These are phyloP conservation scores for Drosophila nr. perissopoda DNA, from an alignment of 2,888 invertebrate genomes.

Conservation along the genomic window DNA sequence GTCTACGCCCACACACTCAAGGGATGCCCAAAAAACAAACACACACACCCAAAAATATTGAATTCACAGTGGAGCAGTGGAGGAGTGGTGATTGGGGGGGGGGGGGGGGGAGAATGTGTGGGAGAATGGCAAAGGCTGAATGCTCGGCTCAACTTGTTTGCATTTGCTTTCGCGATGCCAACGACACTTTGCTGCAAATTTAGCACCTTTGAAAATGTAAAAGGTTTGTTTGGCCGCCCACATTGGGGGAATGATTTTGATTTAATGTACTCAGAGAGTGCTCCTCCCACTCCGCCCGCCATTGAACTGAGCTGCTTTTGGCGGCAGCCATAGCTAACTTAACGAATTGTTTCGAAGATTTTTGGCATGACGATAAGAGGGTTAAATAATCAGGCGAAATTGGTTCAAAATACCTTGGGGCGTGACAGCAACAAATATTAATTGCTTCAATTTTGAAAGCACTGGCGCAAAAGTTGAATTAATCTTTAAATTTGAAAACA, in stretches of 20 bases:
- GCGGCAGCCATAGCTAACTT: conserved; percentile 12
- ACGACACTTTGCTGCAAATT: conserved; percentile 69
- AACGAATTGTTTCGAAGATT: conserved; percentile 41
- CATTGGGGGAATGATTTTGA: conserved; percentile 44
- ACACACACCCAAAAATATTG: neutral
- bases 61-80: neutral
- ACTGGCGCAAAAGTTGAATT: conserved; percentile 51
- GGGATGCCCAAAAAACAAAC: conserved; percentile 7
- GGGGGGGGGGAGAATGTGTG: conserved; percentile 4
- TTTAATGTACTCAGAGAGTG: conserved; percentile 50
- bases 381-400: conserved; percentile 49
- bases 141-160: conserved; percentile 62
- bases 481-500: conserved; percentile 40
- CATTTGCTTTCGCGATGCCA: conserved; percentile 70
- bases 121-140: conserved; percentile 37
- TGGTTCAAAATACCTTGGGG: conserved; percentile 45
- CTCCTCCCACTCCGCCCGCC: conserved; percentile 15
- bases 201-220: conserved; percentile 74
- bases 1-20: conserved; percentile 56
- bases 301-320: neutral
- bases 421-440: conserved; percentile 53
- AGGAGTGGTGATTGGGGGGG: neutral
- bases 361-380: conserved; percentile 36
- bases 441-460: conserved; percentile 51
- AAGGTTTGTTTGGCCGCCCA: conserved; percentile 61